Base-by-base conservation (phyloP, 2,113 vertebrate species). In the Chaenogobius annularis region DNA sequence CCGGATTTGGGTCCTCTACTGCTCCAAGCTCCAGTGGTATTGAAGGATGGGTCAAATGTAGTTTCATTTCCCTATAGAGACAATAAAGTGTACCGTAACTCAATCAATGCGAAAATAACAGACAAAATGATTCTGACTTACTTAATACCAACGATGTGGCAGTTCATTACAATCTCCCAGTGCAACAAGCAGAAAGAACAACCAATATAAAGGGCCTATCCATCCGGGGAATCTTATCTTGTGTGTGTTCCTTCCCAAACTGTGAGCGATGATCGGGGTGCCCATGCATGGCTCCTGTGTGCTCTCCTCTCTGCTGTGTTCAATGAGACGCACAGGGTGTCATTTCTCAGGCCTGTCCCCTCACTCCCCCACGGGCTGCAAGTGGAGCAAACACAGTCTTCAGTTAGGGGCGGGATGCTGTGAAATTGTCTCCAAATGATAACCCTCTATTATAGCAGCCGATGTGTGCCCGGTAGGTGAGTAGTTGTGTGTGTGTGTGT, bases 341-440 rank as follows among this genome's bases (percentile, higher is more conserved):
- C 90, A 93, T 94, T 93, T 92, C 91, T 94, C 92, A 93, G 90
- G 84, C 83, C 91, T 87, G 90, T 93, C 93, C 93, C 76, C 83
- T 85, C 91, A 91, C 92, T 83, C 23, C 85, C 86, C 73, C 70
- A 82, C 77, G 83, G 90, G 88, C 85, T 68, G 75, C 87, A 89
- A 92, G 85, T 91, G 90, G 86, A 92, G 91, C 92, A 93, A 93
- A 92, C 93, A 94, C 92, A 92, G 92, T 93, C 91, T 94, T 93
- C 93, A 94, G 93, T 94, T 93, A 94, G 91, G 90, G 85, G 91
- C 82, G 89, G 91, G 87, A 88, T 89, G 88, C 86, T 93, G 92
- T 93, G 93, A 93, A 94, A 94, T 93, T 93, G 93, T 91, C 88
- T 93, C 90, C 87, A 87, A 93, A 93, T 89, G 91, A 93, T 93